Evolutionary conservation across 1,140 invertebrate species (phyloP).

Genomic region (Trichonephila inaurata): DNA sequence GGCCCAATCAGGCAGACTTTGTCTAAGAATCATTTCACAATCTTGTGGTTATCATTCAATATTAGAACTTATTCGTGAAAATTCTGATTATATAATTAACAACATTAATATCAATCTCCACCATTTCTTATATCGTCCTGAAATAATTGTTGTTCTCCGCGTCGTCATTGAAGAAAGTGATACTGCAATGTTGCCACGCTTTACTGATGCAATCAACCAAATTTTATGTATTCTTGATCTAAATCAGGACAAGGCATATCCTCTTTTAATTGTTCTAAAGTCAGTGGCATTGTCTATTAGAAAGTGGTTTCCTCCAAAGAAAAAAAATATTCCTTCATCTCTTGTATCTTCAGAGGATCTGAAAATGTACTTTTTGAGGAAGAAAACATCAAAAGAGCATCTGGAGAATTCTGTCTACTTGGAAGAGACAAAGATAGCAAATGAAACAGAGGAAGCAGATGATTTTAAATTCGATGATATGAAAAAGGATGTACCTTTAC

Average conservation of each 20-base stretch:
- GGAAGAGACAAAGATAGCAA: background rate
- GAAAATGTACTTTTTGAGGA: constrained; percentile 18
- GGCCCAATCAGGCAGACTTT: constrained; percentile 28
- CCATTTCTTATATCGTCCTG: constrained; percentile 47
- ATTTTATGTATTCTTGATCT: constrained; percentile 29
- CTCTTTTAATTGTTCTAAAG: constrained; percentile 18
- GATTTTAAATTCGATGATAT: background rate
- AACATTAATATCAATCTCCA: constrained; percentile 54
- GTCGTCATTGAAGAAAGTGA: constrained; percentile 64
- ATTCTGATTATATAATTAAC: constrained; percentile 66
- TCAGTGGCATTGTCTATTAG: constrained; percentile 7
- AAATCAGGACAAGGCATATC: constrained; percentile 57
- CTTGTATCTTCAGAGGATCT: background rate
- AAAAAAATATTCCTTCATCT: background rate
- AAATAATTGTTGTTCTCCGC: constrained; percentile 48
- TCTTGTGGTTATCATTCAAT: constrained; percentile 47
- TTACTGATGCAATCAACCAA: constrained; percentile 40
- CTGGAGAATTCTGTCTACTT: background rate
- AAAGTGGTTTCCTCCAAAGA: constrained; percentile 52
- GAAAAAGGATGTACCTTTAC: constrained; percentile 26
- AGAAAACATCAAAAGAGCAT: background rate
- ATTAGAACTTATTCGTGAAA: constrained; percentile 37
- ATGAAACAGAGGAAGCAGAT: background rate
- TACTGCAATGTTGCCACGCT: background rate
- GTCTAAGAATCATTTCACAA: constrained; percentile 39